Evolutionary conservation across 2,888 invertebrate species (phyloP).

Genomic region (Callimorpha dominula): DNA sequence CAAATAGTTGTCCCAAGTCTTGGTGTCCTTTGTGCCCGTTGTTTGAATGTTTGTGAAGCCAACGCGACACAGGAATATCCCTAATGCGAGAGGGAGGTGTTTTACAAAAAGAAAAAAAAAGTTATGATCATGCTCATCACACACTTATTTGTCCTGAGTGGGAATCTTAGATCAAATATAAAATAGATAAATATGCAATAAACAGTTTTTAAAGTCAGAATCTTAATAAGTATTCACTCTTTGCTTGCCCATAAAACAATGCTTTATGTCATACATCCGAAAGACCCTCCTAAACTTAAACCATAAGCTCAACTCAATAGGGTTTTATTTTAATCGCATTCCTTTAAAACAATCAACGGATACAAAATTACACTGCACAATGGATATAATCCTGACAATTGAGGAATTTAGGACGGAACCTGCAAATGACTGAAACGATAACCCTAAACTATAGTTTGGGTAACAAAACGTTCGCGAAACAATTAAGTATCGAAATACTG

Average conservation of each 20-base stretch:
- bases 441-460: constrained; percentile 22
- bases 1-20: too few species aligned
- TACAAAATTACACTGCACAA: constrained; percentile 29
- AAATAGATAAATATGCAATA: neutral
- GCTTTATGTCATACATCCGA: neutral
- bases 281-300: neutral
- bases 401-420: constrained; percentile 38
- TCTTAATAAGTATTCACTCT: neutral
- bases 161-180: too few species aligned
- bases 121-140: too few species aligned
- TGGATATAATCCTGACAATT: constrained; percentile 21
- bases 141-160: too few species aligned
- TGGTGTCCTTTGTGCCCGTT: too few species aligned
- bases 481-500: constrained; percentile 27
- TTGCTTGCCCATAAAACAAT: neutral
- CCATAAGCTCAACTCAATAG: constrained; percentile 16
- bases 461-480: constrained; percentile 30
- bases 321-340: constrained; percentile 11
- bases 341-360: constrained; percentile 39
- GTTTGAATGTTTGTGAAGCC: too few species aligned
- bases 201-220: neutral
- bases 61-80: too few species aligned
- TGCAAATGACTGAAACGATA: constrained; percentile 20
- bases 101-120: too few species aligned
- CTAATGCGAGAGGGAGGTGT: too few species aligned